These are phyloP conservation scores for Eremophila alpestris DNA, from an alignment of 2,797 vertebrate genomes.

Conservation along the genomic window DNA sequence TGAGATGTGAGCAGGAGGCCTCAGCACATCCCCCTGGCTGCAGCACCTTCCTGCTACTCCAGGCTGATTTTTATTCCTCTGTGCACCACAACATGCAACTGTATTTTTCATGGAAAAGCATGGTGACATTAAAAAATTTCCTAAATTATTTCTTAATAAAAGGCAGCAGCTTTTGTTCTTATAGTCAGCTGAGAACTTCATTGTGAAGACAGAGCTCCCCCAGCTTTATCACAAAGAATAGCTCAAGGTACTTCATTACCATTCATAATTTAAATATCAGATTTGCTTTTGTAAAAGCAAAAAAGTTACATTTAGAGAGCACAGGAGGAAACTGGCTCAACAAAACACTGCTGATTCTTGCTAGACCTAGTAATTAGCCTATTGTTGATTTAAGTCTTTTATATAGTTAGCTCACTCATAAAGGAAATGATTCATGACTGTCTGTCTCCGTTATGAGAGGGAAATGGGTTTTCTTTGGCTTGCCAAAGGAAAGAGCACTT, in stretches of 20 bases:
- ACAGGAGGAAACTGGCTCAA: neutral
- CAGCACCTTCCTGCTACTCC: neutral
- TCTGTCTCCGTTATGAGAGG: neutral
- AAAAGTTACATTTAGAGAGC: neutral
- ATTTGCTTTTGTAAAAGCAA: neutral
- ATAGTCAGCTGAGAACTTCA: neutral
- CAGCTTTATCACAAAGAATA: neutral
- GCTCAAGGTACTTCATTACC: neutral
- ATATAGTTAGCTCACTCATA: conserved; percentile 13
- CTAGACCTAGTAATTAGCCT: neutral
- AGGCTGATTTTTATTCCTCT: neutral
- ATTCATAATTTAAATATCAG: neutral
- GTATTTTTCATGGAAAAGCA: neutral
- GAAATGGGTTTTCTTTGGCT: conserved; percentile 38
- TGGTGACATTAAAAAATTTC: neutral
- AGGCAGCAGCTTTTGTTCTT: neutral
- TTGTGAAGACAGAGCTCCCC: neutral
- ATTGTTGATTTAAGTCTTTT: conserved; percentile 14
- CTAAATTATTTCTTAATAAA: neutral
- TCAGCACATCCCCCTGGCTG: neutral
- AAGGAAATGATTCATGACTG: conserved; percentile 35
- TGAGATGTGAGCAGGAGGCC: neutral
- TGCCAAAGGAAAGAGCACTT: neutral
- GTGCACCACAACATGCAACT: neutral
- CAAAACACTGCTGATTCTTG: neutral